These are phyloP conservation scores for Hydra vulgaris DNA, from an alignment of 30 jellyfish, hydroid and myxozoan genomes.

Conservation along the genomic window DNA sequence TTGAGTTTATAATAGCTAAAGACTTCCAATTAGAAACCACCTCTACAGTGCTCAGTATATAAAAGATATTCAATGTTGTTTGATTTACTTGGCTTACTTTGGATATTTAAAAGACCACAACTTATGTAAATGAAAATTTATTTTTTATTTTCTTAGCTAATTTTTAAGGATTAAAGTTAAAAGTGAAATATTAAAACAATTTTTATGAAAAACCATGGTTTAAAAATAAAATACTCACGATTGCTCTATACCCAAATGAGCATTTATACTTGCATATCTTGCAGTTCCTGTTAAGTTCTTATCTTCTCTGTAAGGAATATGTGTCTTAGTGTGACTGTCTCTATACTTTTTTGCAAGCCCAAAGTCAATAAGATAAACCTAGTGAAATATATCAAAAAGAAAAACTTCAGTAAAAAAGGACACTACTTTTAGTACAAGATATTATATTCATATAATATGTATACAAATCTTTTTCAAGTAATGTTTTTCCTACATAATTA, in stretches of 20 bases:
- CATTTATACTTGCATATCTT: constrained; percentile 94
- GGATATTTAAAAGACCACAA: too few species aligned
- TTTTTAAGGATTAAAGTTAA: too few species aligned
- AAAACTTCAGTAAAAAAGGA: constrained; percentile 8
- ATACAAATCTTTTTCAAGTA: background rate
- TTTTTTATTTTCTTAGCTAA: too few species aligned
- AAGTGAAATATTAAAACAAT: background rate
- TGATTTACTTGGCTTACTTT: too few species aligned
- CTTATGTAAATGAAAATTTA: too few species aligned
- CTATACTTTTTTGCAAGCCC: constrained; percentile 97
- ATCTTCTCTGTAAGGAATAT: constrained; percentile 82
- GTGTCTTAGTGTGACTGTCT: constrained; percentile 76
- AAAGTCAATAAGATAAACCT: constrained; percentile 90
- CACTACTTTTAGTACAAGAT: background rate
- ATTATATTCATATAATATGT: background rate
- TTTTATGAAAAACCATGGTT: too few species aligned
- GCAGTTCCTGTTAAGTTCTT: constrained; percentile 95
- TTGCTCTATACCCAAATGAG: constrained; percentile 97
- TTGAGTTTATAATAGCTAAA: too few species aligned
- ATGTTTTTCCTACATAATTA: too few species aligned
- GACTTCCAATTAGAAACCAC: too few species aligned
- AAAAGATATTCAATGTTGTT: too few species aligned
- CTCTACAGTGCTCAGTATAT: too few species aligned
- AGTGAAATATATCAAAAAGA: background rate
- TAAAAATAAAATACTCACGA: constrained; percentile 63